Conservation (phyloP, 2,888 invertebrate species). For the Euspilapteryx auroguttella region DNA sequence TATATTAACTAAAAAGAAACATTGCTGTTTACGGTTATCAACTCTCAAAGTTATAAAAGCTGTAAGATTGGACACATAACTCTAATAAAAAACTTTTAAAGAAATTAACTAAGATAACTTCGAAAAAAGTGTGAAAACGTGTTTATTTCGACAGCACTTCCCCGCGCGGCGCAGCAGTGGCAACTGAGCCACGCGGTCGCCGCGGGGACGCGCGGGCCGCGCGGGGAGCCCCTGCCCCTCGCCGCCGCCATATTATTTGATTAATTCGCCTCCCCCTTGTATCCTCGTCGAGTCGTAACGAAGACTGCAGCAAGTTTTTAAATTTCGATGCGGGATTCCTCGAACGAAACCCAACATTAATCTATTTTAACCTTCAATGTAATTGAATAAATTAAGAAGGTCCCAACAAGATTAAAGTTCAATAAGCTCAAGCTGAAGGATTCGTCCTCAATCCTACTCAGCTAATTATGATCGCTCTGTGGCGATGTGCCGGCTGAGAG, state of each 20-base stretch:
- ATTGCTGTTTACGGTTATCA: too few relatives aligned
- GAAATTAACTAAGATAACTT: slow-evolving; percentile 52
- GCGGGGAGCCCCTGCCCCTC: slow-evolving; percentile 25
- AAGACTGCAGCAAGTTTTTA: slow-evolving; percentile 55
- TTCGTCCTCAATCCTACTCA: slow-evolving; percentile 38
- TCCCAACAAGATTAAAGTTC: slow-evolving; percentile 50
- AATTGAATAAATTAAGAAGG: slow-evolving; percentile 54
- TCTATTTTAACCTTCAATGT: slow-evolving; percentile 44
- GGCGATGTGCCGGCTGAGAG: slow-evolving; percentile 18
- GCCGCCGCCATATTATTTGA: slow-evolving; percentile 58
- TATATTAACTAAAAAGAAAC: too few relatives aligned
- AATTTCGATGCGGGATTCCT: slow-evolving; percentile 51
- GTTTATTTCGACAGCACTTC: slow-evolving; percentile 48
- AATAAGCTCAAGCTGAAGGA: slow-evolving; percentile 48
- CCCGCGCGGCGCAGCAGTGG: slow-evolving; percentile 45
- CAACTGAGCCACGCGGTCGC: slow-evolving; percentile 56
- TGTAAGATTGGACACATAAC: slow-evolving; percentile 37
- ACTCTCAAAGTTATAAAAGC: slow-evolving; percentile 36
- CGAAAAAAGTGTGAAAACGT: slow-evolving; percentile 51
- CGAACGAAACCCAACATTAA: slow-evolving; percentile 54
- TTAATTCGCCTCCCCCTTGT: slow-evolving; percentile 61
- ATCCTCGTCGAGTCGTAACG: slow-evolving; percentile 55
- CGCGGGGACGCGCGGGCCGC: slow-evolving; percentile 19
- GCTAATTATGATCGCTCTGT: slow-evolving; percentile 34
- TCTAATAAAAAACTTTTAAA: slow-evolving; percentile 34